These are phyloP conservation scores for Drosophila takahashii DNA, from an alignment of 1,140 invertebrate species.

Conservation along the genomic window DNA sequence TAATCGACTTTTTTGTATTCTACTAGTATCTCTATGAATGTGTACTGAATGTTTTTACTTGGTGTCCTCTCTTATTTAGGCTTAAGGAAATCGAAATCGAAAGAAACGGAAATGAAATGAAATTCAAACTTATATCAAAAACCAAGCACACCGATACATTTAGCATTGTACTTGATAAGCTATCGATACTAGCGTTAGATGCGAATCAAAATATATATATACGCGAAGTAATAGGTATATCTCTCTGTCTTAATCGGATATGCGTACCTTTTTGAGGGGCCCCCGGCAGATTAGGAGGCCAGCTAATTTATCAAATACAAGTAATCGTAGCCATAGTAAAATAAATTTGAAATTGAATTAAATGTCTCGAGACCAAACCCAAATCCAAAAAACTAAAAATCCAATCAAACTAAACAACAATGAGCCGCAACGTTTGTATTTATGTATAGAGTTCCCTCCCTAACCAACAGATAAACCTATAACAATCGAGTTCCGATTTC, in stretches of 20 bases:
- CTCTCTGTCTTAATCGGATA: constrained; percentile 59
- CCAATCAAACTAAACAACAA: constrained; percentile 49
- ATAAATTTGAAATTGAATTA: constrained; percentile 38
- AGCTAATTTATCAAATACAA: constrained; percentile 34
- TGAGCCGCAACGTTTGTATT: constrained; percentile 77
- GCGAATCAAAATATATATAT: constrained; percentile 48
- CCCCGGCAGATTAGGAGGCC: constrained; percentile 25
- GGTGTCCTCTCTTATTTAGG: constrained; percentile 66
- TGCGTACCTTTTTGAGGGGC: constrained; percentile 73
- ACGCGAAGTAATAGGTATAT: constrained; percentile 27
- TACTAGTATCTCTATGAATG: constrained; percentile 52
- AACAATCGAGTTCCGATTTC: constrained; percentile 79
- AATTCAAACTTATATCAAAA: constrained; percentile 71
- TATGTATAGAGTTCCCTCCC: constrained; percentile 48
- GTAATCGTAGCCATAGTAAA: constrained; percentile 25
- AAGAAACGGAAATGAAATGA: constrained; percentile 35
- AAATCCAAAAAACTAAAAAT: constrained; percentile 32
- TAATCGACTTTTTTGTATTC: constrained; percentile 46
- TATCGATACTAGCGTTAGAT: constrained; percentile 55
- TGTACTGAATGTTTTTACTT: constrained; percentile 78
- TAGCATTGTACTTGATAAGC: constrained; percentile 70
- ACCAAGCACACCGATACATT: constrained; percentile 80
- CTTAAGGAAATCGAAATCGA: constrained; percentile 31
- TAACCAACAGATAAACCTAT: constrained; percentile 47
- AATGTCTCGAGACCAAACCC: constrained; percentile 66